These are phyloP conservation scores for Ceraclea dissimilis DNA, from an alignment of 2,888 invertebrate genomes.

Conservation along the genomic window DNA sequence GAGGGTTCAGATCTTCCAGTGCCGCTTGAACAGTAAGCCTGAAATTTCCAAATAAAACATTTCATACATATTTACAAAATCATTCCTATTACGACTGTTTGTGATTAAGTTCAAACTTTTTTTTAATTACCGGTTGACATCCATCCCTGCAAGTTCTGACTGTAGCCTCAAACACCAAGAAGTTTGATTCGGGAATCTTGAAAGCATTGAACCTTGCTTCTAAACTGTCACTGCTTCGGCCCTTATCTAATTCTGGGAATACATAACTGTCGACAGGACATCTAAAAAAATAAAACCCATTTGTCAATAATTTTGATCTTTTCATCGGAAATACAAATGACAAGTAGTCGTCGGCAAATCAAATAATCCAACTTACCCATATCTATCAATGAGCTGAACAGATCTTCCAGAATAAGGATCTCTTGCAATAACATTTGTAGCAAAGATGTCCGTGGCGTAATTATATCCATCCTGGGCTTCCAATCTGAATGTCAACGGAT, in stretches of 20 bases:
- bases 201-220: conserved; percentile 91
- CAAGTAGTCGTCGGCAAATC: too few species aligned
- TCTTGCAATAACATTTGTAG: conserved; percentile 85
- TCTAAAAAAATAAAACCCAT: conserved; percentile 39
- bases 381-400: conserved; percentile 81
- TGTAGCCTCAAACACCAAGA: conserved; percentile 87
- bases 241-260: conserved; percentile 82
- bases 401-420: conserved; percentile 89
- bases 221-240: conserved; percentile 76
- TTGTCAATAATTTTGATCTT: background rate
- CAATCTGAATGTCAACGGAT: conserved; percentile 80
- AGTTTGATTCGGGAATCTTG: conserved; percentile 90
- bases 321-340: too few species aligned
- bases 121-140: conserved; percentile 63
- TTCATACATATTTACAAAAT: too few species aligned
- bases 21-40: conserved; percentile 76
- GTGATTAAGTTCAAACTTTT: background rate
- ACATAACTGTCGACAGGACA: conserved; percentile 89
- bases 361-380: too few species aligned
- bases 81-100: too few species aligned
- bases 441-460: conserved; percentile 84
- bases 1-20: conserved; percentile 76
- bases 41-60: too few species aligned
- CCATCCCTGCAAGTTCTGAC: conserved; percentile 83
- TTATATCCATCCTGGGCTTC: conserved; percentile 87